Conservation (phyloP, 2,888 invertebrate species). For the Malachius bipustulatus region DNA sequence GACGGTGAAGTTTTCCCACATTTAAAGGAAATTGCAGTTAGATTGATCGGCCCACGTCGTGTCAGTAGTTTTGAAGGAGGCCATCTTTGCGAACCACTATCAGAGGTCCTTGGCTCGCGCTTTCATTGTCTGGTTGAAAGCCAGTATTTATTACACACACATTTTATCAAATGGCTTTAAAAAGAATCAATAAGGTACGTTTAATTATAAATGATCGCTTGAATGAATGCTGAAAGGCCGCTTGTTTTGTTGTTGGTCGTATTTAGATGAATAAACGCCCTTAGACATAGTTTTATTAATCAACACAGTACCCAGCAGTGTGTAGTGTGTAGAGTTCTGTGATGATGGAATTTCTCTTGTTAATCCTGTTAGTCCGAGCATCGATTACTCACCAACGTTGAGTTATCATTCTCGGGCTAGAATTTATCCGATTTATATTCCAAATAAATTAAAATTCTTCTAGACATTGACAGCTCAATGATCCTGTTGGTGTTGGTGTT, state of each 20-base stretch:
- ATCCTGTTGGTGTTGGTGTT: no score
- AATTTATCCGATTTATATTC: no score
- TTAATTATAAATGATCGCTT: slow-evolving; percentile 30
- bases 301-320: no score
- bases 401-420: no score
- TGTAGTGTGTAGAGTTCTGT: no score
- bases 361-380: no score
- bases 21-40: slow-evolving; percentile 21
- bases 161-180: slow-evolving; percentile 81
- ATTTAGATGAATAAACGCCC: slow-evolving; percentile 39
- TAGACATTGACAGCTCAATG: no score
- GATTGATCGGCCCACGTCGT: slow-evolving; percentile 53
- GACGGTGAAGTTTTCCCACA: slow-evolving; percentile 19
- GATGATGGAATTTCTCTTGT: no score
- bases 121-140: slow-evolving; percentile 72
- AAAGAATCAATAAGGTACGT: slow-evolving; percentile 93
- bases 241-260: slow-evolving; percentile 21
- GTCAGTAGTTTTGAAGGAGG: slow-evolving; percentile 66
- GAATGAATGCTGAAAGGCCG: slow-evolving; percentile 19
- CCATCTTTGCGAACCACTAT: slow-evolving; percentile 79
- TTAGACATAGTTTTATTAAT: no score
- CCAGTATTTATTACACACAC: slow-evolving; percentile 60
- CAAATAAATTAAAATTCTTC: no score
- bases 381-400: no score
- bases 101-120: slow-evolving; percentile 74